Base-by-base conservation (phyloP, 2,888 invertebrate species). In the Schizaphis graminum region DNA sequence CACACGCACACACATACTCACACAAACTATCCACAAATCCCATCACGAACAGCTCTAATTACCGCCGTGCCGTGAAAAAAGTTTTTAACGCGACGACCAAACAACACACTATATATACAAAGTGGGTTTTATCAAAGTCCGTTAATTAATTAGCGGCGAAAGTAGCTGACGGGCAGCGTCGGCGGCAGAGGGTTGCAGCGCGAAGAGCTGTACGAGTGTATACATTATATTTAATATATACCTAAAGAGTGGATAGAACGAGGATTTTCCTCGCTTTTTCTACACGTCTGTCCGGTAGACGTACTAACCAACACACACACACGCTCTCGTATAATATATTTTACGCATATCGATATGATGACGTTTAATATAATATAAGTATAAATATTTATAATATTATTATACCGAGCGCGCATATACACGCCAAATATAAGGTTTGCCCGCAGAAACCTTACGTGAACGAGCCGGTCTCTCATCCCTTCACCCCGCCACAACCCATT, bases 141-240 rank as follows among this genome's bases (percentile, higher is more conserved):
- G 92, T 93, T 93, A 93, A 93, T 93, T 93, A 93, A 93, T 93
- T 89, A 93, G 89, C 92, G 77, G 56, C 92, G 88, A 89, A 77
- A 89, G 88, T 89, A 77, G 92, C 86, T 87, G 92, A 87, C 86
- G 92, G 61, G 49, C 16, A 28, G 53, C 41, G 91, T 21, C 91
- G 91, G 7, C 67, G 90, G 13, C 57, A 11, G 53, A 84, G 91
- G 41, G 53, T 91, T 26, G 21, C 61, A 16, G 56, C 28, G 7
- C 10, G n/a, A 47, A 56, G 88, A 49, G 49, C 49, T 11, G 49
- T 11, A 13, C 1, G 49, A 49, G 44, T 61, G 16, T 67, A n/a
- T 77, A 35, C 67, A 77, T 77, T 77, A 41, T 35, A 57, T 0
- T 57, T 8, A 35, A 21, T 35, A 21, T 16, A 5, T 77, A 35